A percentile compares a stretch with the other conserved stretches of the same genome.
Evolutionary conservation across 2,888 invertebrate species (phyloP).

Genomic region (Dicyrtomina minuta): DNA sequence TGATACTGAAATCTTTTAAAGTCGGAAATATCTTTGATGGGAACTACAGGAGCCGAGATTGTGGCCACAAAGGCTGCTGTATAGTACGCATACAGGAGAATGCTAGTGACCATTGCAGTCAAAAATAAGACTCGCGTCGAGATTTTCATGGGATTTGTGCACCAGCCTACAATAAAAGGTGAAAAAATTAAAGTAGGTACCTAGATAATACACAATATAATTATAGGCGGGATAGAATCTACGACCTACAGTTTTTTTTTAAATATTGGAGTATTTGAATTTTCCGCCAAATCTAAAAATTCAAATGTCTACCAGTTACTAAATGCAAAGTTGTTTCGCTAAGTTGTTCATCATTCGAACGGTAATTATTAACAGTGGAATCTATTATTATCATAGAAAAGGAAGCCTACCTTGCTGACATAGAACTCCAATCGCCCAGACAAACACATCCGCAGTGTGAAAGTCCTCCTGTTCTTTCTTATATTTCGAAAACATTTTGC

Average conservation of each 20-base stretch:
- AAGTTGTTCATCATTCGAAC: too few species aligned
- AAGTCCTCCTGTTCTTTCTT: not conserved
- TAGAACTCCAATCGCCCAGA: slow-evolving; percentile 18
- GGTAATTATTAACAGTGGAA: too few species aligned
- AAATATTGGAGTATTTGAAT: too few species aligned
- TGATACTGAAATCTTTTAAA: slow-evolving; percentile 8
- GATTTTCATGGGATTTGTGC: not conserved
- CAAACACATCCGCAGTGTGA: not conserved
- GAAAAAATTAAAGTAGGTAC: not conserved
- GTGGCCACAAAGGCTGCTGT: slow-evolving; percentile 24
- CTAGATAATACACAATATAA: not conserved
- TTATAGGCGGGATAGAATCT: too few species aligned
- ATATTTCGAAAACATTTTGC: not conserved
- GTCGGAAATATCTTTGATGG: slow-evolving; percentile 8
- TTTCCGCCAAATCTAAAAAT: too few species aligned
- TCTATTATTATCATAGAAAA: too few species aligned
- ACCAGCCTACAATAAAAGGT: slow-evolving; percentile 15
- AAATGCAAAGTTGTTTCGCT: too few species aligned
- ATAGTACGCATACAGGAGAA: slow-evolving; percentile 25
- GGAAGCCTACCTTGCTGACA: slow-evolving; percentile 35
- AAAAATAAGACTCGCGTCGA: slow-evolving; percentile 18
- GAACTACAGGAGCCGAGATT: slow-evolving; percentile 17
- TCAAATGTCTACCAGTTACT: too few species aligned
- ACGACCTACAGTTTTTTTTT: too few species aligned
- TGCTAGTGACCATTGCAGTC: not conserved